These are phyloP conservation scores for Steinernema carpocapsae DNA, from an alignment of 2,888 invertebrate genomes.

Conservation along the genomic window DNA sequence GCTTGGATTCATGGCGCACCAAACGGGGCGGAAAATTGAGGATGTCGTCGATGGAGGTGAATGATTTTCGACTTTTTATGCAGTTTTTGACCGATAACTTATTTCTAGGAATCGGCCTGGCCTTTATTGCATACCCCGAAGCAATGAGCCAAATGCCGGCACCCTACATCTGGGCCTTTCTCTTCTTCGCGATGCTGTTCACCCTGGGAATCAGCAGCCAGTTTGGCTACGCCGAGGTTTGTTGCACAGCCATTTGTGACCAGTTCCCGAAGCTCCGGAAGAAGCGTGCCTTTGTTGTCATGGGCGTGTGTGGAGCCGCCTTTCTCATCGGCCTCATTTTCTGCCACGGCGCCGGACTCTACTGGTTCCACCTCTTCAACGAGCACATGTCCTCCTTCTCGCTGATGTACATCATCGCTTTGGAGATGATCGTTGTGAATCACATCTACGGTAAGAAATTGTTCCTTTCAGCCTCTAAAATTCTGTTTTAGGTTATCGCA, in stretches of 20 bases:
- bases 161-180: conserved; percentile 69
- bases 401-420: background rate
- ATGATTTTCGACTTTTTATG: background rate
- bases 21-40: conserved; percentile 13
- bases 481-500: background rate
- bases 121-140: conserved; percentile 41
- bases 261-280: conserved; percentile 12
- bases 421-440: background rate
- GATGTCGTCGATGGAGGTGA: background rate
- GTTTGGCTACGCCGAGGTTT: conserved; percentile 33
- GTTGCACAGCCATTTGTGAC: conserved; percentile 2
- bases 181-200: conserved; percentile 41
- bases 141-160: conserved; percentile 38
- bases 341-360: conserved; percentile 73
- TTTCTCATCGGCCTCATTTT: conserved; percentile 79
- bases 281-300: conserved; percentile 72
- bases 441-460: conserved; percentile 12
- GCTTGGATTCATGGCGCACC: conserved; percentile 52
- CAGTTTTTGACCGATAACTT: no score
- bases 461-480: no score
- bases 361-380: conserved; percentile 18
- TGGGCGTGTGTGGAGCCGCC: conserved; percentile 76
- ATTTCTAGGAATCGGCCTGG: conserved; percentile 36
- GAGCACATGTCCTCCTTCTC: conserved; percentile 5
- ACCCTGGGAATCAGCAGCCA: conserved; percentile 39